A percentile compares a stretch with the other conserved stretches of the same genome.
Conservation (phyloP, 1,140 invertebrate genomes). For the Lepidostoma basale region DNA sequence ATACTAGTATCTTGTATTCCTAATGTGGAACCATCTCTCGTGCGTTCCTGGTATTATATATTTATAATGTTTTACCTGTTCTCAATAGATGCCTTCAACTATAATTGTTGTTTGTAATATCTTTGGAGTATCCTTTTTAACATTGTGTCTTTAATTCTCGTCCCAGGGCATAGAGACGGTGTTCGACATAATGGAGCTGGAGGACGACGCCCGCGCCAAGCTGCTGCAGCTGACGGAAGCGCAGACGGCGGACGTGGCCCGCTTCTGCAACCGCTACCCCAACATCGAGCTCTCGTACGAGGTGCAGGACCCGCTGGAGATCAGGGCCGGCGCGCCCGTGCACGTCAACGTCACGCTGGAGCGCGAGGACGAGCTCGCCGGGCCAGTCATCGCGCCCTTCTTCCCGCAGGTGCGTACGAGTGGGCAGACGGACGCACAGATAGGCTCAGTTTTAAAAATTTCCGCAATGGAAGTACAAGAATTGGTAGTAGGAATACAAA, state of each 20-base stretch:
- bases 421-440: no score
- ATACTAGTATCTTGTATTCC: no score
- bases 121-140: neutral
- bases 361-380: slow-evolving; percentile 95
- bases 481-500: no score
- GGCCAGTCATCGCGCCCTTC: slow-evolving; percentile 96
- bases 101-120: no score
- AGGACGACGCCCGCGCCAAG: slow-evolving; percentile 89
- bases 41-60: no score
- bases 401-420: slow-evolving; percentile 92
- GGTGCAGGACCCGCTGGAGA: slow-evolving; percentile 62
- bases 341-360: slow-evolving; percentile 84
- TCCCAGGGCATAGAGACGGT: slow-evolving; percentile 88
- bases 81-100: no score
- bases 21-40: no score
- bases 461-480: no score
- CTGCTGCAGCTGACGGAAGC: slow-evolving; percentile 82
- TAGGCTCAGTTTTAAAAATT: no score
- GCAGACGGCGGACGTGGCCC: slow-evolving; percentile 96
- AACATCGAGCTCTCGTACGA: slow-evolving; percentile 98
- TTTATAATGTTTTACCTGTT: no score
- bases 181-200: slow-evolving; percentile 98
- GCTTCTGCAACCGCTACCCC: slow-evolving; percentile 98
- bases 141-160: neutral
- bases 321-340: slow-evolving; percentile 55